Evolutionary conservation across 2,113 vertebrate species (phyloP).

Genomic region (Neoarius graeffei): DNA sequence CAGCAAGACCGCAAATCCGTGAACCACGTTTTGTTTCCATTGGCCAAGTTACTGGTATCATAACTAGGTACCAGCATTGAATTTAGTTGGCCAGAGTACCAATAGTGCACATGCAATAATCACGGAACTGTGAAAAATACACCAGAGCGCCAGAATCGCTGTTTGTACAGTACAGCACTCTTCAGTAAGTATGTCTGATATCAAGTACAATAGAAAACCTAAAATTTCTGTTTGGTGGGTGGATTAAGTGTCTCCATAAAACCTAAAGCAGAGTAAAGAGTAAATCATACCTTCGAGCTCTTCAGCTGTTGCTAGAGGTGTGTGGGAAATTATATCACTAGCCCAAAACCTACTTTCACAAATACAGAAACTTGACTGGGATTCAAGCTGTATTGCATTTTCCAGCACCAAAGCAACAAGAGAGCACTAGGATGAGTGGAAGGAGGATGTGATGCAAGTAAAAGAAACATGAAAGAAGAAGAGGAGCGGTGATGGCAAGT

Average conservation of each 20-base stretch:
- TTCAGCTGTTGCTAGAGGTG: neutral
- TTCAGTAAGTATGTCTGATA: neutral
- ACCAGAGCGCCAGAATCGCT: neutral
- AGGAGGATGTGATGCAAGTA: conserved; percentile 19
- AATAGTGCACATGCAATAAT: neutral
- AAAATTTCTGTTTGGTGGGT: neutral
- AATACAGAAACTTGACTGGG: neutral
- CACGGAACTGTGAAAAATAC: neutral
- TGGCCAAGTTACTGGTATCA: too few relatives aligned
- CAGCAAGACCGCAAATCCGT: too few relatives aligned
- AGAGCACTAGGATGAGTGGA: neutral
- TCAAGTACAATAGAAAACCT: neutral
- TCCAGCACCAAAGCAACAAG: neutral
- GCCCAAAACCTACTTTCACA: neutral
- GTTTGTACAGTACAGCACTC: neutral
- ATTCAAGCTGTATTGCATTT: too few relatives aligned
- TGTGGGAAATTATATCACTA: neutral
- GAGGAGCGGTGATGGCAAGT: neutral
- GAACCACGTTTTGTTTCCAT: neutral
- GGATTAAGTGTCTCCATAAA: neutral
- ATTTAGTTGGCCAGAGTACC: neutral
- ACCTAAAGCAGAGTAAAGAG: neutral
- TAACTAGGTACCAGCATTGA: neutral
- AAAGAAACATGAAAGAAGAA: conserved; percentile 49
- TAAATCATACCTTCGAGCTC: neutral